These are phyloP conservation scores for Eumaeus atala DNA, from an alignment of 1,140 invertebrate genomes.

Conservation along the genomic window DNA sequence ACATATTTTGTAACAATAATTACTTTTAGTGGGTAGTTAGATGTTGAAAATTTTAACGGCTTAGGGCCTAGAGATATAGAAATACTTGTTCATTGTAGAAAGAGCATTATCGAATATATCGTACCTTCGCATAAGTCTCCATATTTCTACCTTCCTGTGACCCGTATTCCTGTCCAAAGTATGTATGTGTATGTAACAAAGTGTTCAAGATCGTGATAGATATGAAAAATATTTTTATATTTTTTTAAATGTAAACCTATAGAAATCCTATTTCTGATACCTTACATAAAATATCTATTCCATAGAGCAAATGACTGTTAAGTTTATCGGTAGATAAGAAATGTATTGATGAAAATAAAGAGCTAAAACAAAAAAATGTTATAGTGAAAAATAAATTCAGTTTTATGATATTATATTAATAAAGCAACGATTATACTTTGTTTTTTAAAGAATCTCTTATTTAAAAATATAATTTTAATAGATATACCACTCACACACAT, in stretches of 20 bases:
- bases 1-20: conserved; percentile 24
- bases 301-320: conserved; percentile 9
- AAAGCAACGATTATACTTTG: no score
- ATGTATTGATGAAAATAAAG: conserved; percentile 3
- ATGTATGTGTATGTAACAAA: conserved; percentile 37
- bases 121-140: conserved; percentile 13
- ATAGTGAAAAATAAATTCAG: neutral
- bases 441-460: conserved; percentile 1
- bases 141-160: conserved; percentile 1
- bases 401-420: neutral
- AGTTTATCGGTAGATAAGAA: conserved; percentile 9
- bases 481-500: neutral
- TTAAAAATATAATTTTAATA: conserved; percentile 3
- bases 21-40: conserved; percentile 50
- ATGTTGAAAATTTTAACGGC: conserved; percentile 50
- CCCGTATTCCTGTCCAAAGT: conserved; percentile 21
- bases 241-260: conserved; percentile 46
- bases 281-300: conserved; percentile 10
- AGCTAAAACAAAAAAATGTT: neutral
- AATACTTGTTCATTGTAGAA: conserved; percentile 23
- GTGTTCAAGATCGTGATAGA: conserved; percentile 70
- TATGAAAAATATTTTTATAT: conserved; percentile 66
- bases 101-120: conserved; percentile 18
- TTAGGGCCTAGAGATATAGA: conserved; percentile 40
- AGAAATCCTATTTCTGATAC: conserved; percentile 35